These are phyloP conservation scores for Entomobrya proxima DNA, from an alignment of 2,888 invertebrate genomes.

Conservation along the genomic window DNA sequence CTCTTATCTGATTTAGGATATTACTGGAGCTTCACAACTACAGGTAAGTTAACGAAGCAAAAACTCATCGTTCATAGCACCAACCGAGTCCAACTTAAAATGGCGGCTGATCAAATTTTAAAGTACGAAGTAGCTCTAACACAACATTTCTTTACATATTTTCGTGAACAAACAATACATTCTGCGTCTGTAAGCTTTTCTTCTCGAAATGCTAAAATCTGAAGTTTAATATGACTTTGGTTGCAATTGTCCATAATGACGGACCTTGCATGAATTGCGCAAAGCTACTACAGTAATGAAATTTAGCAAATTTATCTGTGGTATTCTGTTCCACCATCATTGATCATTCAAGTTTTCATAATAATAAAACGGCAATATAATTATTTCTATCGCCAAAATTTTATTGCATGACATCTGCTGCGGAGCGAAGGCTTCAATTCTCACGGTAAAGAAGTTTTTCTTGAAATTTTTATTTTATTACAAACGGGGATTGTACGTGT, in stretches of 20 bases:
- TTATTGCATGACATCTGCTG: conserved; percentile 2
- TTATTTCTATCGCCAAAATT: background rate
- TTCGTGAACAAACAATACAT: no score
- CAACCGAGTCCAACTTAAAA: background rate
- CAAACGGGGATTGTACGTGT: background rate
- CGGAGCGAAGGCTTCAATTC: conserved; percentile 7
- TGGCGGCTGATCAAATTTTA: background rate
- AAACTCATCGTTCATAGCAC: conserved; percentile 34
- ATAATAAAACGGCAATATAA: background rate
- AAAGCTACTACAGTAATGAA: no score
- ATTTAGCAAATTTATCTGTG: no score
- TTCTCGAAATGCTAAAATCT: no score
- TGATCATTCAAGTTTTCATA: background rate
- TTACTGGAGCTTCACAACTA: conserved; percentile 48
- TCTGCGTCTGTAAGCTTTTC: no score
- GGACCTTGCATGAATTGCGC: no score
- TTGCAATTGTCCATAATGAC: no score
- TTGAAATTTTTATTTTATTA: background rate
- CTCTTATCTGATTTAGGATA: conserved; percentile 41
- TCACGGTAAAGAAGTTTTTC: conserved; percentile 2
- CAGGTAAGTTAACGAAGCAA: background rate
- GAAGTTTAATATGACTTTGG: no score
- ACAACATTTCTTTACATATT: background rate
- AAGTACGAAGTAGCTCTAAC: background rate
- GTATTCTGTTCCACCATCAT: no score